Percentiles rank a stretch among this genome's conserved stretches.
Evolutionary conservation across 2,113 vertebrate genomes (phyloP).

Genomic region (Myotis brandtii): DNA sequence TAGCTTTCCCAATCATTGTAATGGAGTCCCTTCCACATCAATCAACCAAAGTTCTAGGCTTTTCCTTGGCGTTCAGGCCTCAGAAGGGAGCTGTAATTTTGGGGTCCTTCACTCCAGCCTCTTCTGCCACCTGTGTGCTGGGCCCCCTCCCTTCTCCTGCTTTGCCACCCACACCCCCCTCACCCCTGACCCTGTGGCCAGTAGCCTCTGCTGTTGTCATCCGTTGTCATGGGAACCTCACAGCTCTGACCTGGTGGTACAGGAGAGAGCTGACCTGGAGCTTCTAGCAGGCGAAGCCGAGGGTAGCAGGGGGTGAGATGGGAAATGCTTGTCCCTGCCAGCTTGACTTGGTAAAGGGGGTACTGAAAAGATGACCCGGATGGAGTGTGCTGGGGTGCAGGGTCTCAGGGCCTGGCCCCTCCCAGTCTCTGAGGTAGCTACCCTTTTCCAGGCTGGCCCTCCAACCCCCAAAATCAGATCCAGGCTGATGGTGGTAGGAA

Average conservation of each 20-base stretch:
- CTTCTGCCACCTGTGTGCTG: neutral
- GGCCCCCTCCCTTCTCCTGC: constrained; percentile 7
- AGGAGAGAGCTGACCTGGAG: constrained; percentile 54
- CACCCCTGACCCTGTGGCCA: constrained; percentile 76
- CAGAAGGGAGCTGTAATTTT: neutral
- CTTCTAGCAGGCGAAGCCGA: constrained; percentile 60
- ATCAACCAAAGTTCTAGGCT: neutral
- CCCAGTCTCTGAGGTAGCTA: neutral
- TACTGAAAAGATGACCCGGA: neutral
- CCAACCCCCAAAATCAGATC: constrained; percentile 86
- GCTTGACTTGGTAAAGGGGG: neutral
- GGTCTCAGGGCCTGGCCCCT: neutral
- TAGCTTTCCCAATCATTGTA: neutral
- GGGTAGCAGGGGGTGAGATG: neutral
- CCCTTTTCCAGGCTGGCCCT: neutral
- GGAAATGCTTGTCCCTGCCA: neutral
- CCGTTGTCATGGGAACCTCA: constrained; percentile 80
- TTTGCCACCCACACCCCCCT: constrained; percentile 25
- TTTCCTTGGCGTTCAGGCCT: neutral
- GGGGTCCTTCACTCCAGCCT: neutral
- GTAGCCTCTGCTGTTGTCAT: constrained; percentile 69
- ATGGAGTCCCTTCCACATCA: neutral
- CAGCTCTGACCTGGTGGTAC: constrained; percentile 62
- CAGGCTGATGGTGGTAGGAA: constrained; percentile 80
- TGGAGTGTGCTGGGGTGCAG: neutral